These are phyloP conservation scores for Coregonus suidteri DNA, from an alignment of 2,797 vertebrate species.

Conservation along the genomic window DNA sequence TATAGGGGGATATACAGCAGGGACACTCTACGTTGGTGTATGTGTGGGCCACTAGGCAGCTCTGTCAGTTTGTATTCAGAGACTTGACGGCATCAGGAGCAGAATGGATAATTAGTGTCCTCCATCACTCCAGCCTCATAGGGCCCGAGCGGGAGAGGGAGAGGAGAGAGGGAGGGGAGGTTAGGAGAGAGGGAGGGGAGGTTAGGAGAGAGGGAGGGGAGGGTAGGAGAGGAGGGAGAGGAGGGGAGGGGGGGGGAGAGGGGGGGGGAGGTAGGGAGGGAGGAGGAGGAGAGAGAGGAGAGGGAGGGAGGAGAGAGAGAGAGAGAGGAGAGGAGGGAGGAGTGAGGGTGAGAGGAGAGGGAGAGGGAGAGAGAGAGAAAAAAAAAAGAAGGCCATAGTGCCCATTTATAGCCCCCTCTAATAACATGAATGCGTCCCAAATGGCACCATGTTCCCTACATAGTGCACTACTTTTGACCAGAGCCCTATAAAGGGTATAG, in stretches of 20 bases:
- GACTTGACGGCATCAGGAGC: conserved; percentile 33
- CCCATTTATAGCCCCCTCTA: conserved; percentile 43
- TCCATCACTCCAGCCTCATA: conserved; percentile 42
- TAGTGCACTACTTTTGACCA: neutral
- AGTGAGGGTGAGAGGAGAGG: neutral
- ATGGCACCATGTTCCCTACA: neutral
- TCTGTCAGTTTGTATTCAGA: conserved; percentile 36
- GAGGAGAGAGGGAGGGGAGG: too few species aligned
- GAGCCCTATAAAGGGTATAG: too few species aligned
- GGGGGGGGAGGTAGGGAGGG: too few species aligned
- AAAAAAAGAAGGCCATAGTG: neutral
- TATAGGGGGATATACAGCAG: too few species aligned
- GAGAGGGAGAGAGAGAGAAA: neutral
- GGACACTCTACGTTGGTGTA: too few species aligned
- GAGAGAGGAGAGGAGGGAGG: neutral
- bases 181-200: conserved; percentile 19
- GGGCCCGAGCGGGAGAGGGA: conserved; percentile 24
- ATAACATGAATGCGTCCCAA: neutral
- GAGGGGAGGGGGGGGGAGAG: too few species aligned
- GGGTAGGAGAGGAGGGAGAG: neutral
- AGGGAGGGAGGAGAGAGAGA: neutral
- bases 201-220: too few species aligned
- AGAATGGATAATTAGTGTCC: conserved; percentile 34
- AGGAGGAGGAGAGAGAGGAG: too few species aligned
- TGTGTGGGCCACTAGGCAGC: too few species aligned